phyloP scores from a whole-genome alignment of 2,888 invertebrate genomes.

The Noctua janthe region DNA sequence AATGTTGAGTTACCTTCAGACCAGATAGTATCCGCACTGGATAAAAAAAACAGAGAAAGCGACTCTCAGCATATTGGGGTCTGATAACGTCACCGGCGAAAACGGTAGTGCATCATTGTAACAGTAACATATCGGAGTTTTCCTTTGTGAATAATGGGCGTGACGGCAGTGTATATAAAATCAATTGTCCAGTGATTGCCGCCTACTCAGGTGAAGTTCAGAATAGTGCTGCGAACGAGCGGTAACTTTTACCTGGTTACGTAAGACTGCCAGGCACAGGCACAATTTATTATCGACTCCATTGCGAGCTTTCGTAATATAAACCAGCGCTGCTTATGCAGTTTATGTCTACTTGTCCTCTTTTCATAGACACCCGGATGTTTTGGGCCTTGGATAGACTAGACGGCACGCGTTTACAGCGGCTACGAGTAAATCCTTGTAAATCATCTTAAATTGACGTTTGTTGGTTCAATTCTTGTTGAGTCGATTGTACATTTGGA shows the following conservation, averaged over 20 bases:
- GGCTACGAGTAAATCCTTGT: conserved; percentile 34
- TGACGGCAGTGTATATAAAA: conserved; percentile 52
- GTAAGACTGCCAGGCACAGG: conserved; percentile 85
- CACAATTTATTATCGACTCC: conserved; percentile 88
- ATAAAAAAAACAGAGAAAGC: conserved; percentile 42
- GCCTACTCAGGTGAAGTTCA: conserved; percentile 81
- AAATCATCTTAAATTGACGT: conserved; percentile 40
- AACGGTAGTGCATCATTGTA: conserved; percentile 41
- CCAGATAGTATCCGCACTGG: background rate
- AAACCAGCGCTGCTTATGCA: conserved; percentile 80
- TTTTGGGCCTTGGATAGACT: conserved; percentile 59
- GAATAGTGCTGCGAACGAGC: conserved; percentile 82
- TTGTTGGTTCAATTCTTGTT: conserved; percentile 22
- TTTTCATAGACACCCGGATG: conserved; percentile 75
- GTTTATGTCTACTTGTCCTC: conserved; percentile 75
- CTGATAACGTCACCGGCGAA: conserved; percentile 50
- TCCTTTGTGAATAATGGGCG: conserved; percentile 46
- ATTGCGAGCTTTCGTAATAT: conserved; percentile 88
- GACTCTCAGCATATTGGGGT: conserved; percentile 33
- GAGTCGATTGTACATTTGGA: background rate
- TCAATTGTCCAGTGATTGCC: conserved; percentile 63
- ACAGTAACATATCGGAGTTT: conserved; percentile 42
- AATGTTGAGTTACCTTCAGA: background rate
- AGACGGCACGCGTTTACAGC: conserved; percentile 44
- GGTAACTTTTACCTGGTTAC: conserved; percentile 89